Conservation (phyloP, 2,888 invertebrate species). For the Chymomyza fuscimana region DNA sequence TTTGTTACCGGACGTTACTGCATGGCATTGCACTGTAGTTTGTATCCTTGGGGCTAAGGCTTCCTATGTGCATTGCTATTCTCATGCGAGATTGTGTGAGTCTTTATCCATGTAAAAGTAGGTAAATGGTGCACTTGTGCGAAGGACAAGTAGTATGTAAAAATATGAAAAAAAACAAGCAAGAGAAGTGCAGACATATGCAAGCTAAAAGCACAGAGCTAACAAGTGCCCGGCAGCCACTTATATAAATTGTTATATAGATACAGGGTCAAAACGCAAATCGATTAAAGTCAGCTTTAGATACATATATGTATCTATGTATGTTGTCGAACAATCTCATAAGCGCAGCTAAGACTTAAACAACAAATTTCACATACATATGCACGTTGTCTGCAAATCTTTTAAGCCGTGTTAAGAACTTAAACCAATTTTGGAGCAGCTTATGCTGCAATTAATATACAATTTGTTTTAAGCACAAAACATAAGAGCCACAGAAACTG, state of each 20-base stretch:
- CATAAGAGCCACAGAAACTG: slow-evolving; percentile 7
- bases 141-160: slow-evolving; percentile 30
- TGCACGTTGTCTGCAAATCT: neutral
- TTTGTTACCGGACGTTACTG: slow-evolving; percentile 47
- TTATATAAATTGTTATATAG: neutral
- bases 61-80: neutral
- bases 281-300: neutral
- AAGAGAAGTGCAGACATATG: too few relatives aligned
- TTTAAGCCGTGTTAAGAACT: neutral
- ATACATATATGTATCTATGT: neutral
- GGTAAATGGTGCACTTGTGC: slow-evolving; percentile 31
- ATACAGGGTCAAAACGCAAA: neutral
- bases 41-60: slow-evolving; percentile 25
- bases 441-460: slow-evolving; percentile 51
- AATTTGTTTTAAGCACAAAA: slow-evolving; percentile 18
- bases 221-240: neutral
- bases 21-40: neutral
- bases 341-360: neutral
- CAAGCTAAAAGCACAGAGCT: slow-evolving; percentile 29
- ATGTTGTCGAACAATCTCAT: neutral
- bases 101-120: slow-evolving; percentile 16
- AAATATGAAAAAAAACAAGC: slow-evolving; percentile 25
- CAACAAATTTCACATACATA: neutral
- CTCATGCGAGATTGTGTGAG: too few relatives aligned
- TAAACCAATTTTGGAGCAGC: slow-evolving; percentile 25